Evolutionary conservation across 2,797 vertebrate genomes (phyloP).

Genomic region (Spatula clypeata): DNA sequence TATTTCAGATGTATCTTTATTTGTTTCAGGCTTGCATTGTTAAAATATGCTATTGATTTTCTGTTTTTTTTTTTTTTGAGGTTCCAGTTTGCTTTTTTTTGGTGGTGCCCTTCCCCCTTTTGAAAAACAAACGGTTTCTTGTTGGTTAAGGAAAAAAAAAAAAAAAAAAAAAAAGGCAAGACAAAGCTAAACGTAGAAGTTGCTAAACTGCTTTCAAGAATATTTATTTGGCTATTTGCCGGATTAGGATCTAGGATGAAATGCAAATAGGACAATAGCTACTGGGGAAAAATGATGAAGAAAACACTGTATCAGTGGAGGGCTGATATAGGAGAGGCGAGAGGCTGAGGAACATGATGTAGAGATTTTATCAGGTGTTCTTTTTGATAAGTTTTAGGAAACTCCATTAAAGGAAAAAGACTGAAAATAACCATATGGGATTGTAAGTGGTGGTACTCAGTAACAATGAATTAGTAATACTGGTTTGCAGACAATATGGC

Average conservation of each 20-base stretch:
- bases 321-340: background rate
- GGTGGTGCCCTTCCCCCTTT: conserved; percentile 53
- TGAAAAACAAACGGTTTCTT: conserved; percentile 2
- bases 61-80: conserved; percentile 65
- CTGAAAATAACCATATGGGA: background rate
- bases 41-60: conserved; percentile 65
- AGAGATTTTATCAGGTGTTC: background rate
- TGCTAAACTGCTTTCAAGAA: background rate
- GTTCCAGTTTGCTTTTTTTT: conserved; percentile 68
- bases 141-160: background rate
- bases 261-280: background rate
- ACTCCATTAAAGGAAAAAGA: background rate
- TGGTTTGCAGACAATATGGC: background rate
- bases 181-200: background rate
- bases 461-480: background rate
- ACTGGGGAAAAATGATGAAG: background rate
- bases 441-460: background rate
- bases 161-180: background rate
- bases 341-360: background rate
- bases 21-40: background rate
- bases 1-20: conserved; percentile 47
- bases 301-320: background rate
- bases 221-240: background rate
- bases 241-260: background rate
- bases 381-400: background rate